phyloP scores from a whole-genome alignment of 2,113 vertebrate genomes.

The Salvator merianae region DNA sequence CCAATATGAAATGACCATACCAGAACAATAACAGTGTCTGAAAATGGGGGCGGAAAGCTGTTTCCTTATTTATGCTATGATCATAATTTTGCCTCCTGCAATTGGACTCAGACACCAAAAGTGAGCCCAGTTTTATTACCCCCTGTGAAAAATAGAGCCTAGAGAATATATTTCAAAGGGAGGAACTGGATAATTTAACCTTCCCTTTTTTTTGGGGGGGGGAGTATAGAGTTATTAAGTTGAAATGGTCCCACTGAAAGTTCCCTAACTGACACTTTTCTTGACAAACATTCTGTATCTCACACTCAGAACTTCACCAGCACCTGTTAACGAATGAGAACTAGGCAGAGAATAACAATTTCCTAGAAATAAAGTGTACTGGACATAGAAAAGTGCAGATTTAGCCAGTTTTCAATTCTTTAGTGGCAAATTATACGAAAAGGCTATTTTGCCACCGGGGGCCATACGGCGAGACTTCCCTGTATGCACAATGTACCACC shows the following conservation, averaged over 20 bases:
- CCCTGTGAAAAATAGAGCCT: no score
- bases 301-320: no score
- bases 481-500: neutral
- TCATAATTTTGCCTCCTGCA: no score
- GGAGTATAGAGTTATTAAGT: neutral
- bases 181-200: neutral
- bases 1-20: no score
- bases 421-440: neutral
- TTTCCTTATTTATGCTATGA: no score
- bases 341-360: no score
- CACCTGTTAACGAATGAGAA: neutral
- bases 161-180: no score
- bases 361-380: neutral
- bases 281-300: no score
- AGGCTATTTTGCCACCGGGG: neutral
- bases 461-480: neutral
- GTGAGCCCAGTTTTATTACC: no score
- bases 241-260: neutral
- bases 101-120: neutral
- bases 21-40: no score
- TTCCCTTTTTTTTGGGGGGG: no score
- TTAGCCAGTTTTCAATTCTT: neutral
- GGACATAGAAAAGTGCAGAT: neutral
- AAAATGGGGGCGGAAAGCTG: no score
- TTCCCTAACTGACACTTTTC: neutral